These are phyloP conservation scores for Netelia fuscicornis DNA, from an alignment of 2,888 invertebrate genomes.

Conservation along the genomic window DNA sequence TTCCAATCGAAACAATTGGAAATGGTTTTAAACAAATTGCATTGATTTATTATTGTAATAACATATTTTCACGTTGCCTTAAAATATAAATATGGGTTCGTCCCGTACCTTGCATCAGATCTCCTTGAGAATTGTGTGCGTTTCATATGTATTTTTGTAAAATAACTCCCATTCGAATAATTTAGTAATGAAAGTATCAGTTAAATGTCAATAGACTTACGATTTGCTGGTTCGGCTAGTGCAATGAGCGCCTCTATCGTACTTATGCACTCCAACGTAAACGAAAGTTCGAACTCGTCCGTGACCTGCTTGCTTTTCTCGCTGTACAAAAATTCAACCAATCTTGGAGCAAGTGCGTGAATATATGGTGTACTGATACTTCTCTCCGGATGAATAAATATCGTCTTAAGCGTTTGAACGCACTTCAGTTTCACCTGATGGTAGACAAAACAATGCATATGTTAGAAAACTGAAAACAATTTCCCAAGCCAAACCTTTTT, in stretches of 20 bases:
- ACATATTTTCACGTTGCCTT: neutral
- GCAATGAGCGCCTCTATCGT: conserved; percentile 91
- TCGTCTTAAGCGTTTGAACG: conserved; percentile 91
- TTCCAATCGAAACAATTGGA: conserved; percentile 11
- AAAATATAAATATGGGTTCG: conserved; percentile 25
- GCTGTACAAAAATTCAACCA: conserved; percentile 91
- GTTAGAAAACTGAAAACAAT: conserved; percentile 5
- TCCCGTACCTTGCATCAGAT: conserved; percentile 87
- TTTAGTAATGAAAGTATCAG: conserved; percentile 42
- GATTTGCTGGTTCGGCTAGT: conserved; percentile 91
- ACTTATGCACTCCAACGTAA: conserved; percentile 90
- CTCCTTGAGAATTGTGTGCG: conserved; percentile 85
- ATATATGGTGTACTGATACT: conserved; percentile 92
- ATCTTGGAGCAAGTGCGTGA: conserved; percentile 91
- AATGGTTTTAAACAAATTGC: conserved; percentile 4
- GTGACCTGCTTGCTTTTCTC: conserved; percentile 87
- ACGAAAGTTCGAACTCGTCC: conserved; percentile 89
- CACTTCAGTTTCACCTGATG: conserved; percentile 90
- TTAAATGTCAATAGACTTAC: conserved; percentile 86
- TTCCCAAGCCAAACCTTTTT: neutral
- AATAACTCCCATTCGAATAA: conserved; percentile 57
- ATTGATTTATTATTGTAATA: neutral
- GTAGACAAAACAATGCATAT: conserved; percentile 11
- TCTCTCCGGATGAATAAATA: conserved; percentile 91
- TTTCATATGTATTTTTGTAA: conserved; percentile 61